Base-by-base conservation (phyloP, 64 coral and sea anemone genomes). In the Porites australiensis region DNA sequence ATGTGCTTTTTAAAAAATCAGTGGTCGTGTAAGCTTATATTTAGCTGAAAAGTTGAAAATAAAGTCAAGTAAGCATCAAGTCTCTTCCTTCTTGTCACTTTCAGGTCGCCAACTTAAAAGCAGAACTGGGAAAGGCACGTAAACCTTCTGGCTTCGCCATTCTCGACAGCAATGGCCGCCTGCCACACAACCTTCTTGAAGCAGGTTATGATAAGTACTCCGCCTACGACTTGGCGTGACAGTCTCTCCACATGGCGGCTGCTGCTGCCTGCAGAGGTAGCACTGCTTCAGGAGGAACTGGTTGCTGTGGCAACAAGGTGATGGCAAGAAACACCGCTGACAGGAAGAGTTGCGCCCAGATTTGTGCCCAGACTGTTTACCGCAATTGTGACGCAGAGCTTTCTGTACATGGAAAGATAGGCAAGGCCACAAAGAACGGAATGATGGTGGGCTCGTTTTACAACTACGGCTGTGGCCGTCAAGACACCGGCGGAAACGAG, bases 221-320 rank as follows among this genome's bases (percentile, higher is more conserved):
- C 1, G 27, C 27, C 0, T 37, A 58, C 21, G 79, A 92, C 27
- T 0, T 37, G 27, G 27, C 27, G 1, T 37, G 27, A 1, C 27
- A 37, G 27, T 37, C 27, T 37, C 27, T 37, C 27, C 27, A 37
- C 70, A 73, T 73, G 37, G 58, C 79, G 12, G 89, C 89, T 4
- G 79, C 89, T 10, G 89, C 89, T 4, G 89, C 89, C 6, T 92
- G 89, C 89, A 86, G 90, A 18, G 91, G 91, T 47, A 93, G 91
- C 59, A 93, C 91, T 7, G 0, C 83, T 2, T 45, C 45, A 37
- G 27, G 27, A 37, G 27, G 27, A 37, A 37, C 27, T 37, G 27
- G 27, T 37, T 37, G 27, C 27, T 93, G 91, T 78, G 83, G 18
- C 11, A 92, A 92, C 81, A 61, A 63, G 13, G 90, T 92, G 43